A percentile compares a stretch with the other conserved stretches of the same genome.
Evolutionary conservation across 2,888 invertebrate genomes (phyloP).

Genomic region (Muschampia plurimacula): DNA sequence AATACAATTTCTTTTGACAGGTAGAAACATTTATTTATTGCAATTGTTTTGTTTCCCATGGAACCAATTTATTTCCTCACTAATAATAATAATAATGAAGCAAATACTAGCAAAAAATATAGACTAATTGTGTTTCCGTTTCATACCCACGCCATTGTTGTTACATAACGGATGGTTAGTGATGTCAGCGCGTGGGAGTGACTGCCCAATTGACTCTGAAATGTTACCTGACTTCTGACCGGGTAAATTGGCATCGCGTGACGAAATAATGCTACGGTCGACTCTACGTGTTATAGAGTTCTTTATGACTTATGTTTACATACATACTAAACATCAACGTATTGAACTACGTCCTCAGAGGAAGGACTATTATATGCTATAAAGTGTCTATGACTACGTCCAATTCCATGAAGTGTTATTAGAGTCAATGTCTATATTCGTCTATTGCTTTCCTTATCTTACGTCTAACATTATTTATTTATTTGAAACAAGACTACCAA

Average conservation of each 20-base stretch:
- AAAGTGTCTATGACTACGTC: too few species aligned
- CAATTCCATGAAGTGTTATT: too few species aligned
- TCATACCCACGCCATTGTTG: slow-evolving; percentile 22
- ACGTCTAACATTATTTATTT: too few species aligned
- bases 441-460: too few species aligned
- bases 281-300: background rate
- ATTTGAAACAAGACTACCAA: too few species aligned
- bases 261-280: background rate
- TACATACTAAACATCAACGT: too few species aligned
- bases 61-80: background rate
- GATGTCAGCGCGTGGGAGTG: slow-evolving; percentile 49
- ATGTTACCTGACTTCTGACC: slow-evolving; percentile 45
- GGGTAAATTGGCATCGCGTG: slow-evolving; percentile 38
- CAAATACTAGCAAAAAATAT: background rate
- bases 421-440: too few species aligned
- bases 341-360: too few species aligned
- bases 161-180: slow-evolving; percentile 40
- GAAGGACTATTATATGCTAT: too few species aligned
- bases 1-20: background rate
- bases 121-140: background rate
- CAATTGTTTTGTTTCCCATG: slow-evolving; percentile 1
- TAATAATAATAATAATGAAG: background rate
- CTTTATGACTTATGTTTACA: background rate
- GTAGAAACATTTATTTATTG: too few species aligned
- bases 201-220: slow-evolving; percentile 36